Percentiles rank a stretch among this genome's conserved stretches.
Evolutionary conservation across 2,797 vertebrate species (phyloP).

Genomic region (Lateolabrax maculatus): DNA sequence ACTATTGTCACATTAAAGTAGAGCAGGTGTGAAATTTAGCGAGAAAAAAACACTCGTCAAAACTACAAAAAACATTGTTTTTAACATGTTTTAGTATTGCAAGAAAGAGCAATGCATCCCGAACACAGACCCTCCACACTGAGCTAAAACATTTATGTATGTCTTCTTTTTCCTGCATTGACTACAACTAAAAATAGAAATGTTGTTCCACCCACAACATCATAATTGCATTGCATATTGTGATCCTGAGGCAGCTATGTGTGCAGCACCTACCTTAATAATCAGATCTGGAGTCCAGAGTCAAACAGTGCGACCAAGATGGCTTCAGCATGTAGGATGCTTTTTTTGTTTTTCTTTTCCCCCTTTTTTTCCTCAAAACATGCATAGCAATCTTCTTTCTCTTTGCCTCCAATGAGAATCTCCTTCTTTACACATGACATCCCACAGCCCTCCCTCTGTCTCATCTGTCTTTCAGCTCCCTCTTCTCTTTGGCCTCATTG

Average conservation of each 20-base stretch:
- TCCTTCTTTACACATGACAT: slow-evolving; percentile 70
- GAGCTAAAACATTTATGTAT: not conserved
- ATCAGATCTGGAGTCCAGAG: slow-evolving; percentile 40
- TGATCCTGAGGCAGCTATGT: not conserved
- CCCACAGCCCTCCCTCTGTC: slow-evolving; percentile 73
- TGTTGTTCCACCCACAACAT: not conserved
- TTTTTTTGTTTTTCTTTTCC: slow-evolving; percentile 36
- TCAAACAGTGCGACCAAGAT: slow-evolving; percentile 35
- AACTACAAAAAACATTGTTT: not conserved
- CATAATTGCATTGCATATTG: slow-evolving; percentile 2
- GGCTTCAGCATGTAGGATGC: slow-evolving; percentile 44
- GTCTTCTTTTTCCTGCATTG: not conserved
- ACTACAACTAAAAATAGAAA: slow-evolving; percentile 31
- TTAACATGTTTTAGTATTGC: not conserved
- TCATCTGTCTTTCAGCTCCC: slow-evolving; percentile 70
- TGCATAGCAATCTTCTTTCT: slow-evolving; percentile 60
- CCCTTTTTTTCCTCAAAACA: slow-evolving; percentile 47
- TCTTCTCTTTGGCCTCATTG: slow-evolving; percentile 77
- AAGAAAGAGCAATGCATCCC: not conserved
- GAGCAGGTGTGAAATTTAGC: not conserved
- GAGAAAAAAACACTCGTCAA: not conserved
- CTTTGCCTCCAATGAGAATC: slow-evolving; percentile 75
- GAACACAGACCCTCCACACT: not conserved
- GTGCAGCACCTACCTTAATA: slow-evolving; percentile 69
- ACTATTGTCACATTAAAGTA: not conserved